Evolutionary conservation across 1,140 invertebrate species (phyloP).

Genomic region (Thaumatotibia leucotreta): DNA sequence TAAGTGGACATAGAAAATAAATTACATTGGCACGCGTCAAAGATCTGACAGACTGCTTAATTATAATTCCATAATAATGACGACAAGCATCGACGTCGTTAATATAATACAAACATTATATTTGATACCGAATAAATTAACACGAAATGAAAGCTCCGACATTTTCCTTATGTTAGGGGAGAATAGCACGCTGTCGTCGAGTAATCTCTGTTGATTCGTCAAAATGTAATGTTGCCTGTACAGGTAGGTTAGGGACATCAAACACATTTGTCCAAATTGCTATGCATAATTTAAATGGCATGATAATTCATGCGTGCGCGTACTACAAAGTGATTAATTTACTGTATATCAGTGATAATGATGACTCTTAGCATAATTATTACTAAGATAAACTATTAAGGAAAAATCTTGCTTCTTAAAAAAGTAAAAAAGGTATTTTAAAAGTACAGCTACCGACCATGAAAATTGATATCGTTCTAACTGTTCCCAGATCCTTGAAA

Average conservation of each 20-base stretch:
- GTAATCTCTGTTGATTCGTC: neutral
- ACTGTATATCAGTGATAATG: neutral
- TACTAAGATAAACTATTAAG: neutral
- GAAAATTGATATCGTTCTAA: too few species aligned
- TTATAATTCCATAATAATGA: neutral
- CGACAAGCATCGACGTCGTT: neutral
- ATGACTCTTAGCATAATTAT: neutral
- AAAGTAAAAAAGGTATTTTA: too few species aligned
- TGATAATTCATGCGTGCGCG: neutral
- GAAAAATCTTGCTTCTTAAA: too few species aligned
- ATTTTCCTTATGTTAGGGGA: neutral
- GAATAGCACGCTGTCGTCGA: neutral
- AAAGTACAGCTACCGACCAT: too few species aligned
- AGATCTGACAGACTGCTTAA: neutral
- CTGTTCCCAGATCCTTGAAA: too few species aligned
- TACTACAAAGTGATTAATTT: neutral
- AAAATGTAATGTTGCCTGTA: neutral
- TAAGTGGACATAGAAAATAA: neutral
- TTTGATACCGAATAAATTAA: neutral
- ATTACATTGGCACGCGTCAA: neutral
- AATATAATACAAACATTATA: neutral
- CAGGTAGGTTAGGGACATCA: neutral
- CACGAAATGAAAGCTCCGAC: neutral
- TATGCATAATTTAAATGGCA: neutral
- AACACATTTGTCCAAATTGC: neutral